Evolutionary conservation across 2,888 invertebrate genomes (phyloP), one percentile per base, ranked within the genome.

Genomic region (Eilema caniola): DNA sequence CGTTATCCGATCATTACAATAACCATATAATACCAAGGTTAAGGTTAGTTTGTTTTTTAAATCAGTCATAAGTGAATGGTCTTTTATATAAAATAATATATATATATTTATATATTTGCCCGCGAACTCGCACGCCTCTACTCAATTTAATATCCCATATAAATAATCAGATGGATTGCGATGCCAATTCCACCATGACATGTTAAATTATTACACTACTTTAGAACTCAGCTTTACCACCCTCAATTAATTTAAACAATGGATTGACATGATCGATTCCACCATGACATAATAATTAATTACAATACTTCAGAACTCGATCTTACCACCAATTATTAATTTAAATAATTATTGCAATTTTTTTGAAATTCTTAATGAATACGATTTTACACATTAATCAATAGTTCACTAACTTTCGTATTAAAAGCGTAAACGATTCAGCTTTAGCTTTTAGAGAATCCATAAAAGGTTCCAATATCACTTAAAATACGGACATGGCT

Each of bases 31-130:
- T 71, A 74, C 62, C 76, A 67, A 67, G 31, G 61, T 74, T 69
- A 71, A 66, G 66, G 72, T 74, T 69, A 70, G 61, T 66, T 67
- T 66, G 71, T 70, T 41, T 64, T 33, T 74, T 28, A 66, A 69
- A 73, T 81, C 77, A 83, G 73, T 76, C 78, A 74, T 72, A 71
- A 70, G 68, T 65, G 62, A 72, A 69, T 66, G 68, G 67, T 73
- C 70, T 69, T 71, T 72, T 53, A 70, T 61, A 60, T 59, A 66
- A 61, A 70, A 70, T 69, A 67, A 62, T 69, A 66, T 71, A 24
- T 71, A 24, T 60, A 60, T 41, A 64, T 64, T 57, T 53, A 53
- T 64, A 57, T 33, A 71, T 41, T 63, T 62, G 67, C 69, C 70
- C 61, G 70, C 60, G 59, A 70, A 73, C n/a, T 47, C 56, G 56